Base-by-base conservation (phyloP, 2,113 vertebrate species). In the Eptesicus fuscus region DNA sequence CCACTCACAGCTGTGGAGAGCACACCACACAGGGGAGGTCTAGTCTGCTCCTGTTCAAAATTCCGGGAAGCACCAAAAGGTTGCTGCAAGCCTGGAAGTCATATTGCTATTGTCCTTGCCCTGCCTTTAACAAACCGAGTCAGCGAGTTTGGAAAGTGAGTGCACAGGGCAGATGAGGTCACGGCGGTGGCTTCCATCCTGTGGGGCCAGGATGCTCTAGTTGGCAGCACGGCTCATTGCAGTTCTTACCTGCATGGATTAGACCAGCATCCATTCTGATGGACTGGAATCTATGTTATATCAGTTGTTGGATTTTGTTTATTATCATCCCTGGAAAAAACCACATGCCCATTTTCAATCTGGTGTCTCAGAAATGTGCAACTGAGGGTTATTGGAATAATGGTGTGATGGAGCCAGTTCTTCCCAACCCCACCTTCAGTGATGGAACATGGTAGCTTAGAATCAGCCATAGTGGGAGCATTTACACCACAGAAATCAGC, bases 1-100 rank as follows among this genome's bases (percentile, higher is more conserved):
- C 73, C 84, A 9, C 90, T 65, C 82, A 30, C n/a, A n/a, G 73
- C 79, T 95, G 91, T 85, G 35, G 77, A 95, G 70, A 95, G 63
- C 23, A n/a, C n/a, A 69, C 56, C n/a, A 73, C 83, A 84, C 53
- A 40, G 51, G 79, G 87, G 88, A 17, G 13, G 37, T 51, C 20
- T 61, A 78, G 59, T 28, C 0, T 11, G 44, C 56, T 91, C 83
- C 40, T 37, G 47, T 59, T 91, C 78, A 85, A 14, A 71, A 92
- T 82, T 77, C 90, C 20, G 6, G 67, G 67, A 79, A 69, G n/a
- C 70, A 65, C 76, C 49, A 82, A 84, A 86, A 83, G 88, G 70
- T 69, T 76, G 51, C 67, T 74, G 1, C 28, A 77, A 59, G 67
- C 53, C 84, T 85, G 35, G 8, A 74, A 80, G 65, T 76, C n/a